Percentiles rank a stretch among this genome's conserved stretches.
Conservation (phyloP, 2,797 vertebrate species). For the Peromyscus aztecus region DNA sequence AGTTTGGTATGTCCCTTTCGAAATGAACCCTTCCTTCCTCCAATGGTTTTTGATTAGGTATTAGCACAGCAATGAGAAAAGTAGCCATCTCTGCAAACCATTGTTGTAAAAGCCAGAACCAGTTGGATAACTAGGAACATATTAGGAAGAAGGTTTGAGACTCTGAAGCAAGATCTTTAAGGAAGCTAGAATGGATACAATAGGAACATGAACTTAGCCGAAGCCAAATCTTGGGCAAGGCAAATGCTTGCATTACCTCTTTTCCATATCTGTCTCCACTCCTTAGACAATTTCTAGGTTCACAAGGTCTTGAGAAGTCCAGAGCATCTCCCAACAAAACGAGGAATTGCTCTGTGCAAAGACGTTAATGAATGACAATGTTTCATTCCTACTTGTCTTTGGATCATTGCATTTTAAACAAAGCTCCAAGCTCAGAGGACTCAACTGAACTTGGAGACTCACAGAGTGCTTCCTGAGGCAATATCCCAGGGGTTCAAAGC, state of each 20-base stretch:
- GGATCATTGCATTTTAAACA: background rate
- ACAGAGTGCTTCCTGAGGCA: background rate
- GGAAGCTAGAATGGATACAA: background rate
- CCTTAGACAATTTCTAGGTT: background rate
- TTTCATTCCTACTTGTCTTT: slow-evolving; percentile 1
- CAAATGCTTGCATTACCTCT: background rate
- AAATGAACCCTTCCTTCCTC: background rate
- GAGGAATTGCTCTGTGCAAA: background rate
- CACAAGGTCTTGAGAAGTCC: background rate
- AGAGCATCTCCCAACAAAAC: background rate
- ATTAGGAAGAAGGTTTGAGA: background rate
- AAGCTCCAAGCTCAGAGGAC: background rate
- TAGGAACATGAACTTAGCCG: background rate
- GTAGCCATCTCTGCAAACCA: background rate
- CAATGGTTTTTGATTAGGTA: background rate
- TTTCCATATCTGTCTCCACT: background rate
- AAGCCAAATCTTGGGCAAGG: background rate
- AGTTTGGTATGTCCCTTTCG: background rate
- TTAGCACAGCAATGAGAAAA: background rate
- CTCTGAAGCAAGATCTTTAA: background rate
- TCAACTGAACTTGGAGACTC: background rate
- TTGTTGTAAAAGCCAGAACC: background rate
- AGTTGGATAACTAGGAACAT: background rate
- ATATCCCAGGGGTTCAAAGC: background rate
- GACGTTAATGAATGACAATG: slow-evolving; percentile 1